Base-by-base conservation (phyloP, 2,113 vertebrate species). In the Nestor notabilis region DNA sequence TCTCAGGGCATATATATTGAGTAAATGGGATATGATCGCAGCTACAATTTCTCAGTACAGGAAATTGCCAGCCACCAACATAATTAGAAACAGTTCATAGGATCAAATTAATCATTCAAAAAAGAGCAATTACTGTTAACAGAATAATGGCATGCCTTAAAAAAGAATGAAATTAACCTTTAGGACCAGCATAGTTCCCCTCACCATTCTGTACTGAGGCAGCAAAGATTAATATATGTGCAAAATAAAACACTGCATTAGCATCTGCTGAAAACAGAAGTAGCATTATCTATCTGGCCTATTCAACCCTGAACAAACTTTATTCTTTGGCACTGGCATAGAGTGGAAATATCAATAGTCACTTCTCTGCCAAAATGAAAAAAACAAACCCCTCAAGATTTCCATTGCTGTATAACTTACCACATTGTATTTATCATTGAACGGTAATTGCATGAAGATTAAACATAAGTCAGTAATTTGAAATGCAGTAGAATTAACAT, bases 91-190 rank as follows among this genome's bases (percentile, higher is more conserved):
- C 90, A 95, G 95, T 96, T 93, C 83, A 56, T 75, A 89, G 95
- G 92, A 95, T 96, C 93, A 96, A 97, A 97, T 96, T 95, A 96
- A 97, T 96, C 92, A 93, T 89, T 95, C 86, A 95, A 96, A 96
- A 93, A 97, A 95, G 65, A 97, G 70, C 89, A 97, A 94, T 97
- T 97, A 96, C 90, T 89, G 95, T 89, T 97, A 97, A 95, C 90
- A 96, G 95, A 96, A 96, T 96, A 97, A 95, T 93, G 61, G 69
- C 86, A 82, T 91, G 83, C 80, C 94, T 97, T 95, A 96, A 96
- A 93, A 95, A 96, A 96, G 86, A 95, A 95, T 91, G 94, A 97
- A 97, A 96, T 97, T 97, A 97, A 96, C 94, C 92, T 94, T 97
- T 95, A 95, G 92, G 91, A 92, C 83, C 0, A 5, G 78, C 92